These are phyloP conservation scores for Suricata suricatta DNA, from an alignment of 2,113 vertebrate genomes.

Conservation along the genomic window DNA sequence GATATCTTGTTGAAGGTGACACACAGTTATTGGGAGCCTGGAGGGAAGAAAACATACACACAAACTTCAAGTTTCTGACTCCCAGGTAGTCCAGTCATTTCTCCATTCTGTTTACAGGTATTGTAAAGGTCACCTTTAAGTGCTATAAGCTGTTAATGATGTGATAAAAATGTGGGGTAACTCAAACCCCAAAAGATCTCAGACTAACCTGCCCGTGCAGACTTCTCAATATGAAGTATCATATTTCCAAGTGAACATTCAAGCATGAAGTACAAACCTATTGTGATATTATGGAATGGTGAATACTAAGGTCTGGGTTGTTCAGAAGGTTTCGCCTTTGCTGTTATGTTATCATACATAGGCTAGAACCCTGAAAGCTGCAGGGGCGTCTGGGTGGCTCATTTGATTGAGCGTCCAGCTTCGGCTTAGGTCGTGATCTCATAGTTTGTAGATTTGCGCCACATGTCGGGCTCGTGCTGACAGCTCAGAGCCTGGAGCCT, in stretches of 20 bases:
- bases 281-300: background rate
- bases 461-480: too few relatives aligned
- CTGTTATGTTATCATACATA: background rate
- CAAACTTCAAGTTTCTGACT: background rate
- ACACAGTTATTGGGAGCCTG: background rate
- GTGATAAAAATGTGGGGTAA: background rate
- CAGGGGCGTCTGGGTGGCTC: too few relatives aligned
- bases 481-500: too few relatives aligned
- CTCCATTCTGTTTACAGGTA: background rate
- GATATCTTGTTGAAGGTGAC: conserved; percentile 50
- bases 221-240: background rate
- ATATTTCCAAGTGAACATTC: background rate
- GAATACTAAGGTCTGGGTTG: background rate
- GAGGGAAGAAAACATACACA: background rate
- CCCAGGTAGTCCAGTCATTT: background rate
- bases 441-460: too few relatives aligned
- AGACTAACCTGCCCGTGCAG: background rate
- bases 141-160: background rate
- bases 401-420: too few relatives aligned
- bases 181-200: background rate
- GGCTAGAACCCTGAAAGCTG: background rate
- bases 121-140: background rate
- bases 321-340: background rate
- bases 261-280: background rate
- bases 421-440: too few relatives aligned